Evolutionary conservation across 1,140 invertebrate species (phyloP), one percentile per base, ranked within the genome.

Genomic region (Sycophaga agraensis): DNA sequence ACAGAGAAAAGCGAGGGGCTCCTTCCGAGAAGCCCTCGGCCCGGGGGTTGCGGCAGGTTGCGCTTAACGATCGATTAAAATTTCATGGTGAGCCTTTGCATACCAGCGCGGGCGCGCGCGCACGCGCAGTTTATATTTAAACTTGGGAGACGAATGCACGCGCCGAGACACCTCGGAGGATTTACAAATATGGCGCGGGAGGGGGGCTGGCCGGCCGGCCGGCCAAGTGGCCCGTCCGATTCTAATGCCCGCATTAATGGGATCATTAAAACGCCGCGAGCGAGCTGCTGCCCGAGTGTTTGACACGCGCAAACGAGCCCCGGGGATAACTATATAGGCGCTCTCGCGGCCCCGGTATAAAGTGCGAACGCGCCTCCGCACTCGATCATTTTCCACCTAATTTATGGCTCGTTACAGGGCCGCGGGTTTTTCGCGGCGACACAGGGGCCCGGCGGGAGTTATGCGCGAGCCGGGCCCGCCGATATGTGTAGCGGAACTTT

Each of bases 341-440:
- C n/a, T n/a, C n/a, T n/a, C n/a, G n/a, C n/a, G n/a, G n/a, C n/a
- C n/a, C n/a, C n/a, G n/a, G n/a, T n/a, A n/a, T n/a, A n/a, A 35
- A 4, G 35, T 8, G 22, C 16, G 4, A 3, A 21, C 40, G 17
- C 31, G 17, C 31, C 17, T 21, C 34, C 49, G 34, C 31, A 19
- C 34, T 39, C 34, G 50, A 53, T 53, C 34, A 40, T 53, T 53
- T 53, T 53, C 50, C 50, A 14, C 21, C 50, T 53, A 53, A 53
- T 53, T 53, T 39, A 53, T 53, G 50, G 50, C 50, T 53, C 50
- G 50, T 53, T 53, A 53, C 40, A 35, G 40, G 35, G 50, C 34
- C 34, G 16, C 7, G 17, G 22, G 26, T 53, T 53, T 53, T 53
- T 53, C 24, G 40, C n/a, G n/a, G n/a, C n/a, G n/a, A n/a, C n/a